Percentiles rank a stretch among this genome's conserved stretches.
phyloP scores from a whole-genome alignment of 2,113 vertebrate species.

The Cryptoleucopteryx plumbea region DNA sequence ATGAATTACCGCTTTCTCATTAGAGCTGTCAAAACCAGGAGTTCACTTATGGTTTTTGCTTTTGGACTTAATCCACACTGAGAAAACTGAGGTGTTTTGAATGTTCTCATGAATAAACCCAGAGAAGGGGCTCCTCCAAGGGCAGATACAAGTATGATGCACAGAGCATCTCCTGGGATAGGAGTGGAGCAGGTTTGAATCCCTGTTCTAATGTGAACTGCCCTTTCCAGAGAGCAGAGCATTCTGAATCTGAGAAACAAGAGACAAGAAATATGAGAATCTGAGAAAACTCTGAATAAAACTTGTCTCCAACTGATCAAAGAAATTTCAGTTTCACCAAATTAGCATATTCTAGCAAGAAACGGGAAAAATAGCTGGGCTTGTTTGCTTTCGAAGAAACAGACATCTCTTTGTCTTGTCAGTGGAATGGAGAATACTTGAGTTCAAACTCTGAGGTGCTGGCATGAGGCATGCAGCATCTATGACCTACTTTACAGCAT shows the following conservation, averaged over 20 bases:
- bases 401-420: not conserved
- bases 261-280: not conserved
- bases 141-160: not conserved
- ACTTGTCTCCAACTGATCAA: no score
- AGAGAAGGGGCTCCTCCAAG: not conserved
- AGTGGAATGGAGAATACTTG: not conserved
- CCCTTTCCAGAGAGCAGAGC: not conserved
- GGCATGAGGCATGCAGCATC: not conserved
- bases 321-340: not conserved
- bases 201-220: not conserved
- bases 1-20: not conserved
- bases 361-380: not conserved
- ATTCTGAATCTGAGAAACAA: not conserved
- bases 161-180: not conserved
- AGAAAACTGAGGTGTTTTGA: not conserved
- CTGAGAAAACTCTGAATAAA: not conserved
- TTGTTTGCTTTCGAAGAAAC: not conserved
- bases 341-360: not conserved
- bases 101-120: not conserved
- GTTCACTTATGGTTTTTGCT: not conserved
- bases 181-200: not conserved
- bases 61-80: not conserved
- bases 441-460: not conserved
- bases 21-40: not conserved
- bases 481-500: not conserved